These are phyloP conservation scores for Bombus terrestris DNA, from an alignment of 1,140 invertebrate genomes.

Conservation along the genomic window DNA sequence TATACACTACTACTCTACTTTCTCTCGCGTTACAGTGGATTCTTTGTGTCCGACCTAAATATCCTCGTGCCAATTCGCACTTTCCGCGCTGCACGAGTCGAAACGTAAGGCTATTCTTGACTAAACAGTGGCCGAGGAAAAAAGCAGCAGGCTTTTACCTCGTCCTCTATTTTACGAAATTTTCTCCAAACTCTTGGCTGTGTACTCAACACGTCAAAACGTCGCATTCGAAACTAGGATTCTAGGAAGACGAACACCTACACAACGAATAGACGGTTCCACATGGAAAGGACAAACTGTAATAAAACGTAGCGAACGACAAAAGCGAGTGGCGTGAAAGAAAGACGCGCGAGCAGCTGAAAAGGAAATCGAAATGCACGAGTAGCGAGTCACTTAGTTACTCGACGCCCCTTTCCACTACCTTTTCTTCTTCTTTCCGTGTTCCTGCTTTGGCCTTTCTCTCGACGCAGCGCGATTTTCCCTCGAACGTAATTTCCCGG, in stretches of 20 bases:
- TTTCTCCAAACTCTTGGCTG: not conserved
- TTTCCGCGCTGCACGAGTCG: not conserved
- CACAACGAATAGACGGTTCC: not conserved
- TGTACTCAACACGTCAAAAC: not conserved
- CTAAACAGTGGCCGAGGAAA: constrained; percentile 2
- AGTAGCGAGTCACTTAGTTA: constrained; percentile 63
- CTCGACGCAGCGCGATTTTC: constrained; percentile 24
- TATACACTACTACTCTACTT: not conserved
- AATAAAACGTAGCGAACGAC: constrained; percentile 20
- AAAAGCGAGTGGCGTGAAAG: constrained; percentile 16
- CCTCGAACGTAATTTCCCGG: constrained; percentile 64
- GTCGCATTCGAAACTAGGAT: not conserved
- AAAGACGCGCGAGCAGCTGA: not conserved
- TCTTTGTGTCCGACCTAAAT: constrained; percentile 5
- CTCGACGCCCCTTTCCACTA: not conserved
- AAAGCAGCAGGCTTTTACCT: not conserved
- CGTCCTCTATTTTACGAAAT: not conserved
- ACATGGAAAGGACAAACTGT: not conserved
- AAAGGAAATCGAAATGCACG: constrained; percentile 66
- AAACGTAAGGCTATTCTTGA: not conserved
- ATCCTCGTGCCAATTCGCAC: constrained; percentile 5
- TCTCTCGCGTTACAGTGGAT: not conserved
- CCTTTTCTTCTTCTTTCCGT: not conserved
- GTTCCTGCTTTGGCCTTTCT: not conserved
- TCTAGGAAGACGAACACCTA: not conserved